Evolutionary conservation across 2,888 invertebrate genomes (phyloP), one percentile per base, ranked within the genome.

Genomic region (Stratiomys singularior): DNA sequence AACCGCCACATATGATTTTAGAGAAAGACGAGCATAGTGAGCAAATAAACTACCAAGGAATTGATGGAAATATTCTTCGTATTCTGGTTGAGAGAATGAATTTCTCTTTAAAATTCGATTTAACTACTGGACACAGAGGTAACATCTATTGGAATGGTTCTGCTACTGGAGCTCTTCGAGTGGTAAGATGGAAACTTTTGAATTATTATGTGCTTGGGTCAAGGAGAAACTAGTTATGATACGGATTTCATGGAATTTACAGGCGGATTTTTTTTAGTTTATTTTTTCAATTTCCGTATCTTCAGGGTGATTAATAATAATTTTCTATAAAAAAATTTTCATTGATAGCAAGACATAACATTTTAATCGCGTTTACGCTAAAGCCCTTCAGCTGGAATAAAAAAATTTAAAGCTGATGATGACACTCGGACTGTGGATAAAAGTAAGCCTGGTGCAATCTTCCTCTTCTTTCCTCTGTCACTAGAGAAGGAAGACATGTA

Each of bases 71-170:
- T 76, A 78, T 87, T 0, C 79, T 84, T 5, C 79, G 78, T 0
- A 13, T 84, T 37, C 52, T 87, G 7, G 82, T 84, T 0, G 79
- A 82, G 47, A 81, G 82, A 46, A 84, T 87, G 84, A 87, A 87
- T 79, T 87, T 86, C 30, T 82, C 81, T 5, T 78, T 86, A 15
- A 79, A 79, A 1, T 69, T 85, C 7, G 3, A 83, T 15, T 76
- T 76, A n/a, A 76, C 81, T 2, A 13, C 72, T 23, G 69, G 78
- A 0, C 11, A 37, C 3, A 23, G 85, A 1, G 86, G 86, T 1
- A 23, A 78, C 4, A 74, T 81, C 0, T 77, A 79, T 5, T 72
- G 80, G n/a, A 85, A 86, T 81, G 86, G 85, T 21, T 83, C 84
- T 5, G 56, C 82, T 1, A 84, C 86, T 9, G 86, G 86, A 1